Base-by-base conservation (phyloP, 1,140 invertebrate genomes). In the Trichogramma pretiosum region DNA sequence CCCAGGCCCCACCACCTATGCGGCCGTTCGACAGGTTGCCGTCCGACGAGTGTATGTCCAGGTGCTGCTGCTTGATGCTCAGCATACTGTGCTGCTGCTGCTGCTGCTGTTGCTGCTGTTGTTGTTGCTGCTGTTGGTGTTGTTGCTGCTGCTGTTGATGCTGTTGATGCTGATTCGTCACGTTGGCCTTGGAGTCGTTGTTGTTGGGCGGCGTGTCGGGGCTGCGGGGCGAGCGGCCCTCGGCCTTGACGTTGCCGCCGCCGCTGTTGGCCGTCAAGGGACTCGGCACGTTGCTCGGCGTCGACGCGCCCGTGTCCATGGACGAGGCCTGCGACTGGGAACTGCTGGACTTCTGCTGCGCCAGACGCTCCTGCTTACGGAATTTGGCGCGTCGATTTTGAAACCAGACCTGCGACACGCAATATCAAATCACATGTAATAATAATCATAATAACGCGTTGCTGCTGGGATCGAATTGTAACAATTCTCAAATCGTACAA, bases 371-470 rank as follows among this genome's bases (percentile, higher is more conserved):
- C 62, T 95, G 91, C 71, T 95, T 95, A 17, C 93, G 77, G 61
- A 93, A 92, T 68, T 93, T 95, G 1, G 90, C 90, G 30, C 91
- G 74, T 35, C 91, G 73, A 63, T 93, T 95, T 74, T 93, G 91
- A 64, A 95, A 95, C 91, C 91, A 93, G 1, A 94, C 90, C 89
- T 94, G 74, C 10, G 78, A 70, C 32, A 35, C 3, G 19, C 24
- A 28, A 28, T 7, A 28, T 7, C 24, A 28, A 11, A 28, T 28
- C 24, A 28, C n/a, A n/a, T n/a, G n/a, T n/a, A n/a, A n/a, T n/a
- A n/a, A n/a, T n/a, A n/a, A n/a, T n/a, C n/a, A n/a, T n/a, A n/a
- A n/a, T n/a, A n/a, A n/a, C n/a, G n/a, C n/a, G n/a, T n/a, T n/a
- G n/a, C n/a, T n/a, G n/a, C n/a, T n/a, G n/a, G n/a, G n/a, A n/a